phyloP scores from a whole-genome alignment of 2,888 invertebrate species.

The Anoncus sp. region DNA sequence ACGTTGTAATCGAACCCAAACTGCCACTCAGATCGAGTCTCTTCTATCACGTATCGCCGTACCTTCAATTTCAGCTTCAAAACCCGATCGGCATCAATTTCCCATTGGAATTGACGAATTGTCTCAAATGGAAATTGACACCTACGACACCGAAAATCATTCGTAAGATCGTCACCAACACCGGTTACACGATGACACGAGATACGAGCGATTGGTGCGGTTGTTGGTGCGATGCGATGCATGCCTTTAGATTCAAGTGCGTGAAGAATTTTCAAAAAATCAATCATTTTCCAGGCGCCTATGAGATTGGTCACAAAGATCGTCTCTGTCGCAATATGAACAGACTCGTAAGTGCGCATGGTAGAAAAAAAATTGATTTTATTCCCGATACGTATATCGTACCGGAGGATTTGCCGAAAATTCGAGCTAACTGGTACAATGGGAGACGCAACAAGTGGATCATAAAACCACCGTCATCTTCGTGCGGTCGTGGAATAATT shows the following conservation, averaged over 20 bases:
- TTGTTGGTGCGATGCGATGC: conserved; percentile 99
- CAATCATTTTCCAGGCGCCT: conserved; percentile 99
- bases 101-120: conserved; percentile 89
- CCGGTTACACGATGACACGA: conserved; percentile 93
- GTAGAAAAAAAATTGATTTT: conserved; percentile 92
- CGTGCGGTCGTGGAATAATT: conserved; percentile 97
- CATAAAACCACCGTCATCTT: conserved; percentile 98
- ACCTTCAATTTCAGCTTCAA: conserved; percentile 91
- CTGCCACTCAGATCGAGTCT: conserved; percentile 82
- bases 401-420: conserved; percentile 94
- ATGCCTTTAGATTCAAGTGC: conserved; percentile 93
- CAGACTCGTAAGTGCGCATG: conserved; percentile 90
- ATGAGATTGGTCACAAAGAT: conserved; percentile 98
- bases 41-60: conserved; percentile 92
- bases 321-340: conserved; percentile 94
- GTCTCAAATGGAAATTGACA: conserved; percentile 97
- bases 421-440: conserved; percentile 84
- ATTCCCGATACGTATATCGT: conserved; percentile 97
- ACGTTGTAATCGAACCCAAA: conserved; percentile 62
- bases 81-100: conserved; percentile 84
- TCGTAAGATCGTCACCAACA: conserved; percentile 92
- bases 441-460: conserved; percentile 91
- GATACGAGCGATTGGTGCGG: conserved; percentile 96
- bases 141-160: conserved; percentile 97
- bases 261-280: conserved; percentile 96